Evolutionary conservation across 2,797 vertebrate species (phyloP).

Genomic region (Mus minutoides): DNA sequence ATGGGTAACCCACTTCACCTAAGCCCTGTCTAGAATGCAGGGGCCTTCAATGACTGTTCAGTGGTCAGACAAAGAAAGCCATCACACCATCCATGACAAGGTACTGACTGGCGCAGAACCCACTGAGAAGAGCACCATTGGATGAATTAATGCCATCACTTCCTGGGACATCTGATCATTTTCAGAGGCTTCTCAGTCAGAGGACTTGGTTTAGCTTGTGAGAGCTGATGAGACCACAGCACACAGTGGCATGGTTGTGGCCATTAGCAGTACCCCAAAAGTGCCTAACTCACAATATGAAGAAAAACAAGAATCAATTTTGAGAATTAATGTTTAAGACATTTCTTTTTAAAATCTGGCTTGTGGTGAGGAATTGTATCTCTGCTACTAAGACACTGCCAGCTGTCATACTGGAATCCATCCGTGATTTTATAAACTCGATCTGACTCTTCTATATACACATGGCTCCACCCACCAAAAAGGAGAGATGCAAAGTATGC

Average conservation of each 20-base stretch:
- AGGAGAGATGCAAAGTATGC: constrained; percentile 85
- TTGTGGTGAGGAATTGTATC: constrained; percentile 77
- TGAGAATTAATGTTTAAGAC: constrained; percentile 61
- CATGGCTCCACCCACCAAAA: constrained; percentile 84
- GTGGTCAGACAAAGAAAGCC: constrained; percentile 68
- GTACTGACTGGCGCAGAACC: constrained; percentile 67
- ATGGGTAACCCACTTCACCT: constrained; percentile 50
- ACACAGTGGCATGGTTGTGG: constrained; percentile 57
- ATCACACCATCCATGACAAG: constrained; percentile 60
- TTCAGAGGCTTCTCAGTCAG: constrained; percentile 77
- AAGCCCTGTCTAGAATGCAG: constrained; percentile 41
- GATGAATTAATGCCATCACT: constrained; percentile 61
- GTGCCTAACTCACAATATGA: constrained; percentile 79
- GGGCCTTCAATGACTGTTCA: constrained; percentile 46
- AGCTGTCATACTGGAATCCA: constrained; percentile 88
- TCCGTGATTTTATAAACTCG: constrained; percentile 80
- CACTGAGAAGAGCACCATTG: constrained; percentile 64
- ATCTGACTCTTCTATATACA: constrained; percentile 78
- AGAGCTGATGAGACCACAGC: constrained; percentile 73
- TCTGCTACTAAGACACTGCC: constrained; percentile 81
- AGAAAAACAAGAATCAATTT: constrained; percentile 78
- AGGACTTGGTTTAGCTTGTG: constrained; percentile 72
- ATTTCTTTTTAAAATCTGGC: constrained; percentile 52
- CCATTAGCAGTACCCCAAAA: constrained; percentile 81
- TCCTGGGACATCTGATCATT: constrained; percentile 69